A percentile compares a stretch with the other conserved stretches of the same genome.
Evolutionary conservation across 2,797 vertebrate genomes (phyloP).

Genomic region (Vipera latastei): DNA sequence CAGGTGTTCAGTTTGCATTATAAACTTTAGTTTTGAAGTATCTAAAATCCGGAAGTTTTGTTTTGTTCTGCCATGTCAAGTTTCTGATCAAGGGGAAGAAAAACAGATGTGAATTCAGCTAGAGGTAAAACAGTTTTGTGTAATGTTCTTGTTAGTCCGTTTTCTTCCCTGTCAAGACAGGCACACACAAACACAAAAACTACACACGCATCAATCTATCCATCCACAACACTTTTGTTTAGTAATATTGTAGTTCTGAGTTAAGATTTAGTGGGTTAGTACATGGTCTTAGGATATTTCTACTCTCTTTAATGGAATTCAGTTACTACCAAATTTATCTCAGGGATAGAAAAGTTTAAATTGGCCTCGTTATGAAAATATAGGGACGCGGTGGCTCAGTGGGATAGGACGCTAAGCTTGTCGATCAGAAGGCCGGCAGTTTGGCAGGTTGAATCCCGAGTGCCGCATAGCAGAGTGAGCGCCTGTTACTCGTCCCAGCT

Average conservation of each 20-base stretch:
- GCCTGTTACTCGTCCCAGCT: no score
- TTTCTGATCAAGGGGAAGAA: constrained; percentile 42
- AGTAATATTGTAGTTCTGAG: constrained; percentile 41
- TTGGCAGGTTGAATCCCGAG: no score
- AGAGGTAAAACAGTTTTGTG: constrained; percentile 23
- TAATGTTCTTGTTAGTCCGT: not conserved
- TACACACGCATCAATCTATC: not conserved
- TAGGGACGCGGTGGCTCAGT: not conserved
- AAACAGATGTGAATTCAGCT: constrained; percentile 20
- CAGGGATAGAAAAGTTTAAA: constrained; percentile 17
- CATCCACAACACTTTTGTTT: constrained; percentile 3
- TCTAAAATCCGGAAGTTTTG: not conserved
- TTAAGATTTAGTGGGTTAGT: constrained; percentile 18
- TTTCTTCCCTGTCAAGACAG: constrained; percentile 27
- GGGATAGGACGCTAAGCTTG: no score
- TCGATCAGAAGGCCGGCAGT: no score
- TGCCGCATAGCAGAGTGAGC: no score
- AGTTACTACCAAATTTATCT: constrained; percentile 19
- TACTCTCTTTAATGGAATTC: not conserved
- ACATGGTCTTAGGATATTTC: constrained; percentile 16
- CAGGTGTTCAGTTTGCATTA: constrained; percentile 42
- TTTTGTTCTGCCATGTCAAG: constrained; percentile 9
- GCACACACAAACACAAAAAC: not conserved
- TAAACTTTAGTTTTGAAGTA: constrained; percentile 23
- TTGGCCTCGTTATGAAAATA: constrained; percentile 8